These are phyloP conservation scores for Gobiocypris rarus DNA, from an alignment of 2,113 vertebrate genomes.

Conservation along the genomic window DNA sequence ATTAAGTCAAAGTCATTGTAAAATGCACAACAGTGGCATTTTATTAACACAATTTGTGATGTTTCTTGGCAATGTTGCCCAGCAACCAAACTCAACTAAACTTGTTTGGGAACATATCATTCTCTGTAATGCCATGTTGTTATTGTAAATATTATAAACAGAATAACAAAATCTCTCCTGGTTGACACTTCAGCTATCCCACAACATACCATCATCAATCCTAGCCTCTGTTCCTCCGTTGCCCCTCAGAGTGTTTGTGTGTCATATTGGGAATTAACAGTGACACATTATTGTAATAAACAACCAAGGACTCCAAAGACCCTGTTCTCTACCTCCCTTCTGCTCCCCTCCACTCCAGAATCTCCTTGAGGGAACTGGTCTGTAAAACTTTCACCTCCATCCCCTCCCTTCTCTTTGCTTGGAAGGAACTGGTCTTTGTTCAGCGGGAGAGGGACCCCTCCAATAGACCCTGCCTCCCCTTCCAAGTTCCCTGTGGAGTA, in stretches of 20 bases:
- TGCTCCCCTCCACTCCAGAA: conserved; percentile 27
- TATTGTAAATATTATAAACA: too few relatives aligned
- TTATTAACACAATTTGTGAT: too few relatives aligned
- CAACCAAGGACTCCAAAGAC: conserved; percentile 52
- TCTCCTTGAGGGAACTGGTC: conserved; percentile 69
- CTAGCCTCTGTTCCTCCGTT: conserved; percentile 32
- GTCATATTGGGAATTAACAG: conserved; percentile 57
- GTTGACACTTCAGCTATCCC: background rate
- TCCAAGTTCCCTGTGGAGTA: conserved; percentile 78
- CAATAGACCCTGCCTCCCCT: conserved; percentile 58
- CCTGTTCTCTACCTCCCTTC: background rate
- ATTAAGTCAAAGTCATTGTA: too few relatives aligned
- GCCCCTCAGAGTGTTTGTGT: conserved; percentile 47
- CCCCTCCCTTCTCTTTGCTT: conserved; percentile 64
- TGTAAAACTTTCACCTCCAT: conserved; percentile 69
- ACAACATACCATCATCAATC: background rate
- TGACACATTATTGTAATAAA: conserved; percentile 71
- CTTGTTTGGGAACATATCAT: too few relatives aligned
- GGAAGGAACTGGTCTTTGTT: conserved; percentile 79
- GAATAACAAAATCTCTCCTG: background rate
- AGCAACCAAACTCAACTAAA: too few relatives aligned
- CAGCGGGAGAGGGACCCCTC: conserved; percentile 67
- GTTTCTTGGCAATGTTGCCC: too few relatives aligned
- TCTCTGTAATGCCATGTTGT: too few relatives aligned
- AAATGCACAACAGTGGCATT: too few relatives aligned